Evolutionary conservation across 2,797 vertebrate genomes (phyloP), one percentile per base, ranked within the genome.

Genomic region (Triplophysa yarkandensis): DNA sequence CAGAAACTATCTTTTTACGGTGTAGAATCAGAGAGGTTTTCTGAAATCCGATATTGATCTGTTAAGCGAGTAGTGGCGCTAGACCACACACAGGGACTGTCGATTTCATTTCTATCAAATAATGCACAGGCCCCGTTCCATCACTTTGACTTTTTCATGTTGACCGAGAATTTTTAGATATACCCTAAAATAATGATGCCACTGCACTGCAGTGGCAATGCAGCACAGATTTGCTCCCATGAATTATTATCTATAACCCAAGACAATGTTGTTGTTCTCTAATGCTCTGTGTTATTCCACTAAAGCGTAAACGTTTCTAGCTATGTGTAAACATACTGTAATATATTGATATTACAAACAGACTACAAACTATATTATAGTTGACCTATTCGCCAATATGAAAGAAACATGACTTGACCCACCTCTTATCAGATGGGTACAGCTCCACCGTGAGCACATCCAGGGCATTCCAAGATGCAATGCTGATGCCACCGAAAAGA

Each of bases 351-450:
- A n/a, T n/a, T n/a, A n/a, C n/a, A n/a, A n/a, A n/a, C n/a, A n/a
- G n/a, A n/a, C n/a, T n/a, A n/a, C n/a, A n/a, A n/a, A n/a, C n/a
- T n/a, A n/a, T n/a, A n/a, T n/a, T n/a, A n/a, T n/a, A n/a, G n/a
- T n/a, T n/a, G n/a, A n/a, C n/a, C n/a, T n/a, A n/a, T n/a, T n/a
- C n/a, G n/a, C n/a, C n/a, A n/a, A n/a, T n/a, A 63, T 23, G 30
- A 64, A 16, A 19, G 7, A 27, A 62, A 71, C 8, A 57, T 1
- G 8, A 43, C 21, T 13, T 25, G 25, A 8, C 65, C 65, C 89
- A 98, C 96, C 96, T 95, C 89, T 95, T 97, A 83, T 98, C 95
- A 0, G 97, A 98, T 9, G 97, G 97, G 82, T 98, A 98, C 30
- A 98, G 94, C 86, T 98, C 97, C 0, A 98, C 97, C 0, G 97